These are phyloP conservation scores for Falco concolor DNA, from an alignment of 2,797 vertebrate genomes.

Conservation along the genomic window DNA sequence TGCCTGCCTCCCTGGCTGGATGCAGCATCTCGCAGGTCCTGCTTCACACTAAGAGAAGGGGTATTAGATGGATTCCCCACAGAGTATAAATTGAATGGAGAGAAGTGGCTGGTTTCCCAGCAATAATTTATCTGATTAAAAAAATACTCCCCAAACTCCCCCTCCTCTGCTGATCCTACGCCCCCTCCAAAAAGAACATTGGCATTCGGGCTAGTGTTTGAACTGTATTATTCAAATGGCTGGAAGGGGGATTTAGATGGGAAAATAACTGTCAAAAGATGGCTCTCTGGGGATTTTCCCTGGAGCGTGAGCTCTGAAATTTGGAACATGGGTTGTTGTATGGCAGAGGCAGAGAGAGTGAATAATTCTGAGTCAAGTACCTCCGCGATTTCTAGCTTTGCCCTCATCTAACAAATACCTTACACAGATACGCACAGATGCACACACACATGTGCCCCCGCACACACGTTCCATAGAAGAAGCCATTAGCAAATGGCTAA, in stretches of 20 bases:
- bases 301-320: conserved; percentile 6
- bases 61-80: conserved; percentile 72
- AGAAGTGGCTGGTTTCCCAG: conserved; percentile 66
- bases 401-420: neutral
- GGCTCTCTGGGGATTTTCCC: neutral
- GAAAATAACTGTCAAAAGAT: conserved; percentile 27
- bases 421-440: neutral
- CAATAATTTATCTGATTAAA: conserved; percentile 66
- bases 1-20: conserved; percentile 62
- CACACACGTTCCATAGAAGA: neutral
- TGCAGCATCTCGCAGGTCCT: conserved; percentile 60
- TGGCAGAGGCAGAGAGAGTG: conserved; percentile 8
- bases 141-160: conserved; percentile 33
- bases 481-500: neutral
- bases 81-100: conserved; percentile 68
- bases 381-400: neutral
- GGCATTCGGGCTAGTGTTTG: neutral
- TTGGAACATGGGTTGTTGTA: neutral
- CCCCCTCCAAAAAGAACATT: neutral
- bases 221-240: neutral
- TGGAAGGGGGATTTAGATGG: conserved; percentile 23
- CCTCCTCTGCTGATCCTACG: neutral
- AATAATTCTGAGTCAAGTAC: conserved; percentile 10
- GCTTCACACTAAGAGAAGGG: conserved; percentile 56
- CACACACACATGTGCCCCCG: neutral